phyloP scores from a whole-genome alignment of 2,113 vertebrate species.

The Anolis carolinensis region DNA sequence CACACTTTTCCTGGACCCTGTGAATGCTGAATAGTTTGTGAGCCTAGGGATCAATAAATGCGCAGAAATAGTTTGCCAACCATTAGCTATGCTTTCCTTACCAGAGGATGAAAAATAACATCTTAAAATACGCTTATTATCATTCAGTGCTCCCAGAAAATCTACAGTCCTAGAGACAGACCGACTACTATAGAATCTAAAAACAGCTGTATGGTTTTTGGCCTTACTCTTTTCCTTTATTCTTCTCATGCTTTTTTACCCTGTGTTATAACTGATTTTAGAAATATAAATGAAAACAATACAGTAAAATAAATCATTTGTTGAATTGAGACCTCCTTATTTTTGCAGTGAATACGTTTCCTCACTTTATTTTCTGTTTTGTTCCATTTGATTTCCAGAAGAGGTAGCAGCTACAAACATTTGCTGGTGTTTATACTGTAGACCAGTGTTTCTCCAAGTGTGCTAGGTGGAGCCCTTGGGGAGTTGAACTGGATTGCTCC shows the following conservation, averaged over 20 bases:
- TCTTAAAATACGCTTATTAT: slow-evolving; percentile 40
- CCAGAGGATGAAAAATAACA: slow-evolving; percentile 44
- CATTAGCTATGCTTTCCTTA: slow-evolving; percentile 44
- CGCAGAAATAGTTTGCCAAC: slow-evolving; percentile 22
- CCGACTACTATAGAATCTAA: background rate
- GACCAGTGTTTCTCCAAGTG: background rate
- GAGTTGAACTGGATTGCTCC: background rate
- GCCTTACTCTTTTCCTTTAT: slow-evolving; percentile 36
- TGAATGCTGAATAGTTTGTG: slow-evolving; percentile 24
- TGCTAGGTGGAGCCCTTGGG: no score
- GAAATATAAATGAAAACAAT: slow-evolving; percentile 39
- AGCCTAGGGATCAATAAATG: slow-evolving; percentile 20
- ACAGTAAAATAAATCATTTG: slow-evolving; percentile 36
- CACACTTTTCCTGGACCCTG: slow-evolving; percentile 3
- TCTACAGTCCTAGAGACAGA: slow-evolving; percentile 7
- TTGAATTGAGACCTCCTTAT: background rate
- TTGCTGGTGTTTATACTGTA: background rate
- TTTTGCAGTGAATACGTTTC: background rate
- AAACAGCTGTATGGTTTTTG: slow-evolving; percentile 33
- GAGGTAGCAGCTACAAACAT: no score
- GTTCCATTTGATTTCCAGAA: background rate
- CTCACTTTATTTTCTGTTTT: background rate
- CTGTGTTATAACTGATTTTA: slow-evolving; percentile 24
- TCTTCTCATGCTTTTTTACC: slow-evolving; percentile 35
- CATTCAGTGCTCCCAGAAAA: slow-evolving; percentile 27